Conservation (phyloP, 2,888 invertebrate genomes). For the Gastrophysa polygoni region DNA sequence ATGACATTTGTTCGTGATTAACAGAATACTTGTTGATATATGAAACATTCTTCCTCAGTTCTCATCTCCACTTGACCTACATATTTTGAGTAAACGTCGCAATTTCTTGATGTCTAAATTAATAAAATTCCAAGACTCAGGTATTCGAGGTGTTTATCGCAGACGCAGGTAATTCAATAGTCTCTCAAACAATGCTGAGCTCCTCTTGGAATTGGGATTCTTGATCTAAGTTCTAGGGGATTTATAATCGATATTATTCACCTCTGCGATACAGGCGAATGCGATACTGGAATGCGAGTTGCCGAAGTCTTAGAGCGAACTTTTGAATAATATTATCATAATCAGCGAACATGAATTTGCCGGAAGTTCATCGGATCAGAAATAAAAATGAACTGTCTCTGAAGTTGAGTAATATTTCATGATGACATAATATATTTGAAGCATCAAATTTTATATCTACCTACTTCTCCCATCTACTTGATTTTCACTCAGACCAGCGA, state of each 20-base stretch:
- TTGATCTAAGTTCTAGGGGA: background rate
- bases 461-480: too few relatives aligned
- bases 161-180: background rate
- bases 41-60: too few relatives aligned
- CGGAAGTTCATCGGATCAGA: background rate
- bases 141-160: background rate
- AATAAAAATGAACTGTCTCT: background rate
- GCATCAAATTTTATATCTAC: background rate
- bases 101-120: background rate
- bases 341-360: background rate
- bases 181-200: background rate
- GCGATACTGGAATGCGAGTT: background rate
- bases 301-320: background rate
- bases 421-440: too few relatives aligned
- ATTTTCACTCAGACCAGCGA: too few relatives aligned
- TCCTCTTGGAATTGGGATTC: background rate
- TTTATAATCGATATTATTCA: background rate
- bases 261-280: background rate
- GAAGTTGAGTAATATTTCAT: background rate
- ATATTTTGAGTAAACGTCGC: background rate
- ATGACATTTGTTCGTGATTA: too few relatives aligned
- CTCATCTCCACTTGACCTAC: too few relatives aligned
- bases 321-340: background rate
- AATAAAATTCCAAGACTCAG: background rate
- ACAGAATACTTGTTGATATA: too few relatives aligned